These are phyloP conservation scores for Aplysia californica DNA, from an alignment of 1,140 invertebrate genomes.

Conservation along the genomic window DNA sequence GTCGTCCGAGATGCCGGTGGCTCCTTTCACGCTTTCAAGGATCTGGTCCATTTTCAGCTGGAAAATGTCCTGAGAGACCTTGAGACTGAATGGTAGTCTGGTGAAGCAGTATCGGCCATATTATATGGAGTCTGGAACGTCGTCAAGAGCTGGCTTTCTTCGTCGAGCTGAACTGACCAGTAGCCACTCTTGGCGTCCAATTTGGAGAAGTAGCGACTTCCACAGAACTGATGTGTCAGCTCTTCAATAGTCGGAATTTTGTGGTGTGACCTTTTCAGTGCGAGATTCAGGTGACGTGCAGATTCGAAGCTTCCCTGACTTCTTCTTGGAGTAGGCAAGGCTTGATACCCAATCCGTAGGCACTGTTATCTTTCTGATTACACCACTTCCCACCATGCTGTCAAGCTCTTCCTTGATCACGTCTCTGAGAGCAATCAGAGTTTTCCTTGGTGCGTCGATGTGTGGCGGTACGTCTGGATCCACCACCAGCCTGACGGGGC, in stretches of 20 bases:
- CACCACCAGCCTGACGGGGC: slow-evolving; percentile 36
- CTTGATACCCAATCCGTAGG: slow-evolving; percentile 66
- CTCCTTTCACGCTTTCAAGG: slow-evolving; percentile 40
- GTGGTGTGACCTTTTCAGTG: slow-evolving; percentile 52
- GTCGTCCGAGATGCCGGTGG: slow-evolving; percentile 63
- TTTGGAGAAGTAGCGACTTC: slow-evolving; percentile 20
- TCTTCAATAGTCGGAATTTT: slow-evolving; percentile 28
- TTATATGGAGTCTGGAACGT: slow-evolving; percentile 41
- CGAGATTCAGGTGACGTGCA: slow-evolving; percentile 16
- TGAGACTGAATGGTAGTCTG: slow-evolving; percentile 46
- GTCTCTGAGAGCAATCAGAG: slow-evolving; percentile 40
- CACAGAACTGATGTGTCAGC: slow-evolving; percentile 19
- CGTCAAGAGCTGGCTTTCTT: slow-evolving; percentile 34
- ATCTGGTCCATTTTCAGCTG: slow-evolving; percentile 52
- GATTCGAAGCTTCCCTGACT: slow-evolving; percentile 10
- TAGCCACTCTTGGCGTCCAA: slow-evolving; percentile 27
- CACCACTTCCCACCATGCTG: slow-evolving; percentile 10
- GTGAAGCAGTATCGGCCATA: slow-evolving; percentile 20
- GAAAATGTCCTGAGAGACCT: slow-evolving; percentile 43
- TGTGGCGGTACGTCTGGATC: slow-evolving; percentile 27
- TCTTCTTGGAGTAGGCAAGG: not conserved
- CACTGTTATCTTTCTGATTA: slow-evolving; percentile 37
- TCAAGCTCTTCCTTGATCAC: slow-evolving; percentile 21
- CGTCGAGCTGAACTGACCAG: slow-evolving; percentile 42
- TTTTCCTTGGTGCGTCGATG: slow-evolving; percentile 36